Evolutionary conservation across 2,113 vertebrate species (phyloP).

Genomic region (Anthoscopus minutus): DNA sequence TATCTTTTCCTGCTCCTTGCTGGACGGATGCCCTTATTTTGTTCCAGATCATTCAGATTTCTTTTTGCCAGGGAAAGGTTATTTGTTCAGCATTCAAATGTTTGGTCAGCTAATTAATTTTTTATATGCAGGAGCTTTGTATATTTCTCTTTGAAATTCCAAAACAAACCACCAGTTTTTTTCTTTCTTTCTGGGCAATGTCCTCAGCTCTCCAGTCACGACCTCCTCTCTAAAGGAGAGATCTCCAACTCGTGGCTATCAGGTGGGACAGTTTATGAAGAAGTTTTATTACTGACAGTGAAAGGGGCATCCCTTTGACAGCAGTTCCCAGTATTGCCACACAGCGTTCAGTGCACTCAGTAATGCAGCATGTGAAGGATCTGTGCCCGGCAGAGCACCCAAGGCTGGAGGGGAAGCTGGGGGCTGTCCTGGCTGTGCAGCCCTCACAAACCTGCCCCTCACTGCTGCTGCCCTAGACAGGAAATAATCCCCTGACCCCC

Average conservation of each 20-base stretch:
- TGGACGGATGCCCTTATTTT: not conserved
- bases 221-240: not conserved
- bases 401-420: not conserved
- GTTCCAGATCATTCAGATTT: not conserved
- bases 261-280: not conserved
- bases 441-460: not conserved
- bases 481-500: not conserved
- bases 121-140: slow-evolving; percentile 11
- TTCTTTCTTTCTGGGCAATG: not conserved
- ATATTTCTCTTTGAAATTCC: slow-evolving; percentile 23
- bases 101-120: slow-evolving; percentile 48
- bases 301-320: not conserved
- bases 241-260: rapidly evolving
- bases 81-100: slow-evolving; percentile 42
- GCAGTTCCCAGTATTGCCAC: not conserved
- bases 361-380: rapidly evolving
- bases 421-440: not conserved
- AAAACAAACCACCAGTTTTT: not conserved
- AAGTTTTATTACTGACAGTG: not conserved
- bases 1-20: slow-evolving; percentile 27
- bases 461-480: not conserved
- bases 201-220: not conserved
- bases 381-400: not conserved
- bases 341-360: rapidly evolving
- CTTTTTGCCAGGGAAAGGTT: slow-evolving; percentile 7